Base-by-base conservation (phyloP, 2,888 invertebrate genomes). In the Cerastis rubricosa region DNA sequence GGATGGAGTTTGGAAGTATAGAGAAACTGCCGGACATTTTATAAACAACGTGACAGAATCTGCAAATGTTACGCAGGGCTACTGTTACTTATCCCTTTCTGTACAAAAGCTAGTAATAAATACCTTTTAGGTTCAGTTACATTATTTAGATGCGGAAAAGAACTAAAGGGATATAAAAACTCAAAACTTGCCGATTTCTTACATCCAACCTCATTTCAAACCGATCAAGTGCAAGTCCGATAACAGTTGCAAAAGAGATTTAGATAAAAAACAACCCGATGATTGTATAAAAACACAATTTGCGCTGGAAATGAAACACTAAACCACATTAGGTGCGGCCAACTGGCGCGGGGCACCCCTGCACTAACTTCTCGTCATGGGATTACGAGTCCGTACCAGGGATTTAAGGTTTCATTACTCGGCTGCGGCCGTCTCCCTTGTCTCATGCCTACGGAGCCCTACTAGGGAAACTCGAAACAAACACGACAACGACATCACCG, bases 371-470 rank as follows among this genome's bases (percentile, higher is more conserved):
- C 94, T 95, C 95, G 95, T 94, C 95, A 93, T 93, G 95, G 96
- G 96, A 96, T 96, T 96, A 96, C 94, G 95, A 96, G 93, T 95
- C 92, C 94, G 94, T 93, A 95, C 96, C 94, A 96, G 96, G 96
- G 96, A 96, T 96, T 96, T 96, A 96, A 96, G 96, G 96, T 96
- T 96, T 96, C 96, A 96, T 96, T 96, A 96, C 95, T 95, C 92
- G 91, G 93, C 88, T 86, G 89, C 86, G 88, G 91, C 89, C 90
- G 88, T 88, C 86, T 83, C 90, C 92, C 90, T 88, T 85, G 84
- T 83, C 80, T 88, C 79, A 76, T 76, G 59, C 67, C 82, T 82
- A 71, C 83, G 8, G 11, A 80, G 43, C 89, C 88, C 78, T 90
- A 90, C 92, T 76, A 77, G 61, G 63, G 70, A 59, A 84, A 85